phyloP scores from a whole-genome alignment of 2,888 invertebrate species.

The Athalia rosae region DNA sequence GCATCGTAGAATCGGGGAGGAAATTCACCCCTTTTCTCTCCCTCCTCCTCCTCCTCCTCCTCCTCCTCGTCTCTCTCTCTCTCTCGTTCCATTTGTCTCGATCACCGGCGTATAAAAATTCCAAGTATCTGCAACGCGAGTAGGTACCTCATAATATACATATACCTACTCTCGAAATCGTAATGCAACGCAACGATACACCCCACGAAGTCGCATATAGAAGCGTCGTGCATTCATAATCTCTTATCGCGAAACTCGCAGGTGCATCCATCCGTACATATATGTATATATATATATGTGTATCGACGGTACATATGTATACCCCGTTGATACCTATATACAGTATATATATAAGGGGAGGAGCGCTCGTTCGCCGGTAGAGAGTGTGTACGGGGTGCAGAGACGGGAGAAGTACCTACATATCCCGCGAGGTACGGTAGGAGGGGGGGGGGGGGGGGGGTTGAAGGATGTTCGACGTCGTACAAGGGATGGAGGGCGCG shows the following conservation, averaged over 20 bases:
- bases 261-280: not conserved
- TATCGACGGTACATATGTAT: not conserved
- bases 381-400: not conserved
- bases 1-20: conserved; percentile 69
- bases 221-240: too few relatives aligned
- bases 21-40: conserved; percentile 46
- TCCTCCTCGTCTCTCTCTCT: not conserved
- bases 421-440: not conserved
- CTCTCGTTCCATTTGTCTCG: too few relatives aligned
- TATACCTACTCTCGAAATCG: too few relatives aligned
- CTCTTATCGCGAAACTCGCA: not conserved
- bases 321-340: not conserved
- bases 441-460: conserved; percentile 12
- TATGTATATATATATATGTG: not conserved
- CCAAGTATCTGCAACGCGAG: too few relatives aligned
- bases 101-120: too few relatives aligned
- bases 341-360: too few relatives aligned
- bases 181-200: too few relatives aligned
- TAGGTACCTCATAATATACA: too few relatives aligned
- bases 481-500: not conserved
- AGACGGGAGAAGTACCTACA: not conserved
- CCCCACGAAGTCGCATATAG: too few relatives aligned
- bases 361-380: not conserved
- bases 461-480: not conserved
- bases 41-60: not conserved